Evolutionary conservation across 30 jellyfish, hydroid and myxozoan species (phyloP), one percentile per base, ranked within the genome.

Genomic region (Pseudorhiza aurosa): DNA sequence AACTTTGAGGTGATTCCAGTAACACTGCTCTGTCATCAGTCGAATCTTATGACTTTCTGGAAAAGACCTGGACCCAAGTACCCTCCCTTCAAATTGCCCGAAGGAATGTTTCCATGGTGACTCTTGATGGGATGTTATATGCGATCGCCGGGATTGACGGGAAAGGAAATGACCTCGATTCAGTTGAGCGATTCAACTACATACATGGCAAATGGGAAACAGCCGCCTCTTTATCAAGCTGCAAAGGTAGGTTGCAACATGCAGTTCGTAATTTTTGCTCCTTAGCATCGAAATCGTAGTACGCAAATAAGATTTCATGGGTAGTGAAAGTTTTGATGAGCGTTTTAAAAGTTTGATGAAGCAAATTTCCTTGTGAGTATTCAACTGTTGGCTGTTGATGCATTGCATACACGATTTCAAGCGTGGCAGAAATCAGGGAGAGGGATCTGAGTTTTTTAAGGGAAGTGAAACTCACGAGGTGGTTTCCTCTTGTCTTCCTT

Each of bases 211-310:
- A 37, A 58, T 88, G 97, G 97, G 77, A 42, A 30, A 39, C 70
- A 17, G 95, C 74, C 2, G 95, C 97, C 59, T 70, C 95, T 28
- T 68, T 88, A 24, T 68, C 77, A 22, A 33, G 35, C 12, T 88
- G 97, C 78, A 80, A 67, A 88, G 97, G 97, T 88, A 44, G 40
- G 89, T n/a, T n/a, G n/a, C n/a, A n/a, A n/a, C n/a, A n/a, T n/a
- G n/a, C n/a, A n/a, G n/a, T n/a, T n/a, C n/a, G n/a, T n/a, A n/a
- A n/a, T n/a, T n/a, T n/a, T n/a, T n/a, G n/a, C n/a, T n/a, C n/a
- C n/a, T n/a, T n/a, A n/a, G n/a, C n/a, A n/a, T n/a, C n/a, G n/a
- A n/a, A n/a, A n/a, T n/a, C n/a, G n/a, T n/a, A n/a, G n/a, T n/a
- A n/a, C n/a, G n/a, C n/a, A n/a, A n/a, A n/a, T n/a, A n/a, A n/a